Conservation (phyloP, 2,888 invertebrate genomes). For the Leucophora obtusa region DNA sequence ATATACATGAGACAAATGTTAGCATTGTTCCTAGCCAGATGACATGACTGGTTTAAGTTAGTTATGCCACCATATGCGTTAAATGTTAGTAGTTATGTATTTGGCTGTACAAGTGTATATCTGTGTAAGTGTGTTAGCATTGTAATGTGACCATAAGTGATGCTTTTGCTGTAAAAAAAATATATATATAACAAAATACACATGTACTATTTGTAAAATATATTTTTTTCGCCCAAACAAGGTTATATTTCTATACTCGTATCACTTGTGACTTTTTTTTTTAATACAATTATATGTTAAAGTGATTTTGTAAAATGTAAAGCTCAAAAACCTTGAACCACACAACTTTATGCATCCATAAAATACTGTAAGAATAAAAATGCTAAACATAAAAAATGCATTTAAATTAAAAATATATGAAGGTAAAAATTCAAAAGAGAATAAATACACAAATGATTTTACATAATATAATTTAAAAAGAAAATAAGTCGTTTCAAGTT, state of each 20-base stretch:
- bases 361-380: not conserved
- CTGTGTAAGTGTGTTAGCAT: not conserved
- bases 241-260: not conserved
- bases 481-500: not conserved
- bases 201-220: not conserved
- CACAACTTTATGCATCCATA: too few relatives aligned
- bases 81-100: not conserved
- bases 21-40: too few relatives aligned
- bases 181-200: not conserved
- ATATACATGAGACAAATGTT: too few relatives aligned
- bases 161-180: not conserved
- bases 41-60: not conserved
- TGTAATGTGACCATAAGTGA: not conserved
- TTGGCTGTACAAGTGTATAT: not conserved
- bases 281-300: not conserved
- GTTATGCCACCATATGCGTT: not conserved
- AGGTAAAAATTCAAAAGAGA: not conserved
- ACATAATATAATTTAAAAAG: not conserved
- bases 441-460: not conserved
- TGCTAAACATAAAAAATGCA: not conserved
- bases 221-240: not conserved
- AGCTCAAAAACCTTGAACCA: too few relatives aligned
- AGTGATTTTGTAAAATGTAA: not conserved
- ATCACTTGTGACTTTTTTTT: not conserved
- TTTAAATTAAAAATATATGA: not conserved